Percentiles rank a stretch among this genome's conserved stretches.
Evolutionary conservation across 2,888 invertebrate genomes (phyloP).

Genomic region (Zelleria hepariella): DNA sequence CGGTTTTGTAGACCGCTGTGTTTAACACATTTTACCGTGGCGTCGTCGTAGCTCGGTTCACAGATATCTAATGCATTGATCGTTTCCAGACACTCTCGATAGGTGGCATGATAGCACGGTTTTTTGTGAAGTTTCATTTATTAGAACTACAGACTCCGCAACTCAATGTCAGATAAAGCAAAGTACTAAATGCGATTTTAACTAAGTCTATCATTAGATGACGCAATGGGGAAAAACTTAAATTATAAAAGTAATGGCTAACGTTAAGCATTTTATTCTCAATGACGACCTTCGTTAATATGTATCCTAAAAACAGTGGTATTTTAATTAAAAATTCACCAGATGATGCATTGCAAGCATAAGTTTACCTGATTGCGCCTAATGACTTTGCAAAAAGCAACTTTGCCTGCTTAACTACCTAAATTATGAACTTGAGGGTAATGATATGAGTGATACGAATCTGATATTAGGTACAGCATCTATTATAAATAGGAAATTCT

Average conservation of each 20-base stretch:
- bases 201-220: not conserved
- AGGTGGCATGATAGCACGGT: no score
- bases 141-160: no score
- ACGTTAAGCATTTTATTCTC: not conserved
- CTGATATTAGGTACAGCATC: no score
- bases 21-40: constrained; percentile 65
- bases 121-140: no score
- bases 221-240: not conserved
- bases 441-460: no score
- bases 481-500: no score
- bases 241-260: not conserved
- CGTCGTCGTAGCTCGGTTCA: not conserved
- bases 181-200: no score
- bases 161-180: no score
- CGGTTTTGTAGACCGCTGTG: constrained; percentile 59
- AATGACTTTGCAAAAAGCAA: no score
- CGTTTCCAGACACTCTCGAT: no score
- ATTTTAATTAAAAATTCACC: not conserved
- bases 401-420: not conserved
- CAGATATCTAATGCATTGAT: no score
- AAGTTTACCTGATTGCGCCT: not conserved
- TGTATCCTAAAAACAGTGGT: not conserved
- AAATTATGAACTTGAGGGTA: no score
- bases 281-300: not conserved
- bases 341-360: not conserved